Evolutionary conservation across 2,888 invertebrate species (phyloP).

Genomic region (Brachyopa scutellaris): DNA sequence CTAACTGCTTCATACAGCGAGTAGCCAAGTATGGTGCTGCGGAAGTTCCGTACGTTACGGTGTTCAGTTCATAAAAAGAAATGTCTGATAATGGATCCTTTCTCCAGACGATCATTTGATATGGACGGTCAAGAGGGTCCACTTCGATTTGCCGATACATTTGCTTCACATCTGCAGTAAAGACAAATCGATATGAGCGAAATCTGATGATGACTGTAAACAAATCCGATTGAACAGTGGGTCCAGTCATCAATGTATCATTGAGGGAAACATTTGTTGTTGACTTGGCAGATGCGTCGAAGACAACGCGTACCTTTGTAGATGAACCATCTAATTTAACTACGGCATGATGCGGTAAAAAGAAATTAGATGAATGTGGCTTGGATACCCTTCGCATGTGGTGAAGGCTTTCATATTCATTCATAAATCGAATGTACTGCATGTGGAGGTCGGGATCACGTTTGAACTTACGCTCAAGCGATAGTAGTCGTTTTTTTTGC

Average conservation of each 20-base stretch:
- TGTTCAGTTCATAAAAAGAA: background rate
- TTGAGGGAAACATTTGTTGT: conserved; percentile 70
- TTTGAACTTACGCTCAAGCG: background rate
- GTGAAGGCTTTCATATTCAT: background rate
- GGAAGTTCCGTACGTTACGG: conserved; percentile 63
- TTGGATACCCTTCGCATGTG: no score
- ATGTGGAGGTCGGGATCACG: background rate
- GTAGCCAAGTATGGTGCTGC: conserved; percentile 73
- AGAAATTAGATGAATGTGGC: background rate
- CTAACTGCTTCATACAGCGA: conserved; percentile 59
- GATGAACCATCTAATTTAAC: background rate
- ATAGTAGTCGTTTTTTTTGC: background rate
- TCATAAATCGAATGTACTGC: background rate
- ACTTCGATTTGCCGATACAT: conserved; percentile 74
- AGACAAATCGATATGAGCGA: conserved; percentile 34
- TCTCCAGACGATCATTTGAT: conserved; percentile 71
- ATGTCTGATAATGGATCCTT: background rate
- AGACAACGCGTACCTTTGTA: background rate
- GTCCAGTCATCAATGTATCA: conserved; percentile 72
- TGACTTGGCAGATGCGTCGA: conserved; percentile 37
- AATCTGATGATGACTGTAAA: conserved; percentile 19
- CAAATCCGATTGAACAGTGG: conserved; percentile 73
- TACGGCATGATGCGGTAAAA: background rate
- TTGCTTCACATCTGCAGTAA: conserved; percentile 74
- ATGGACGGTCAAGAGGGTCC: conserved; percentile 45